Conservation (phyloP, 2,888 invertebrate species). For the Lasioglossum vierecki region DNA sequence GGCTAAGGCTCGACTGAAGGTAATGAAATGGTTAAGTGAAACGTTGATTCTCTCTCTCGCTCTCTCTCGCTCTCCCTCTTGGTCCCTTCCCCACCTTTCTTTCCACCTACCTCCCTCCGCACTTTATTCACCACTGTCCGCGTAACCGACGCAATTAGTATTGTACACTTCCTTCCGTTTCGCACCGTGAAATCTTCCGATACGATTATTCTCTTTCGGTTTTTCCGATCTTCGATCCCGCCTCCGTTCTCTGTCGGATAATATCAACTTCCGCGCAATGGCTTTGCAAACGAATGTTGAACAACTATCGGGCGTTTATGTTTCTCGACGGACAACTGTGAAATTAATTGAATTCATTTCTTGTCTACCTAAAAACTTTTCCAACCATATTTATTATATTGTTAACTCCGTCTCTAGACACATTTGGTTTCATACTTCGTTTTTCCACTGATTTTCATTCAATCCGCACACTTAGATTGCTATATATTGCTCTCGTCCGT, state of each 20-base stretch:
- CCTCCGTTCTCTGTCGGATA: not conserved
- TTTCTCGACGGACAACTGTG: too few relatives aligned
- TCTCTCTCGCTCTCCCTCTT: slow-evolving; percentile 2
- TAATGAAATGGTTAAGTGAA: slow-evolving; percentile 77
- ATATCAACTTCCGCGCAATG: too few relatives aligned
- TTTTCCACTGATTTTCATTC: too few relatives aligned
- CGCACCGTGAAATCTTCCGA: slow-evolving; percentile 3
- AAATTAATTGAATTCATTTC: too few relatives aligned
- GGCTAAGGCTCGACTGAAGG: slow-evolving; percentile 76
- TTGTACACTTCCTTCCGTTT: slow-evolving; percentile 9
- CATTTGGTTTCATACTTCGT: too few relatives aligned
- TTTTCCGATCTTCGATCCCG: not conserved
- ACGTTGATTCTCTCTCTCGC: slow-evolving; percentile 51
- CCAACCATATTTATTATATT: too few relatives aligned
- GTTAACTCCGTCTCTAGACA: too few relatives aligned
- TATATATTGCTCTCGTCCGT: too few relatives aligned
- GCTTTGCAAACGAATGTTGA: too few relatives aligned
- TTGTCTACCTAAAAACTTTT: too few relatives aligned
- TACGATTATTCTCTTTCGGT: not conserved
- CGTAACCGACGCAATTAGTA: slow-evolving; percentile 35
- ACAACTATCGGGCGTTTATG: too few relatives aligned
- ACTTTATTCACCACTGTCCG: slow-evolving; percentile 19
- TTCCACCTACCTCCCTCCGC: slow-evolving; percentile 36
- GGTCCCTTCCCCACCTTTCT: slow-evolving; percentile 23
- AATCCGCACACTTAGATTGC: too few relatives aligned